Conservation (phyloP, 2,113 vertebrate genomes). For the Naja naja region DNA sequence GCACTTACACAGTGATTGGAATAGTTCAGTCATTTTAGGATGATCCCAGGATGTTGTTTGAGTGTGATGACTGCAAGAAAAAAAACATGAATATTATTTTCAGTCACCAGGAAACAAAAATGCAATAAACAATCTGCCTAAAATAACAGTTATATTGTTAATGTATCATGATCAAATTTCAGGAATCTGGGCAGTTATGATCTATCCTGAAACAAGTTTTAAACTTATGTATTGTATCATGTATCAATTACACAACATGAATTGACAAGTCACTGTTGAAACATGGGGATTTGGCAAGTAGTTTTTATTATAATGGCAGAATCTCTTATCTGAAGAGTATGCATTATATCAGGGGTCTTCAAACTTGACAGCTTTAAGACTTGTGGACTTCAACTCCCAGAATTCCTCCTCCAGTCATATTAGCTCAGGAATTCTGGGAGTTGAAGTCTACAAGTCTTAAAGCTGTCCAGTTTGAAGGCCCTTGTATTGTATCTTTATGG, state of each 20-base stretch:
- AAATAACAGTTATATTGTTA: not conserved
- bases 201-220: not conserved
- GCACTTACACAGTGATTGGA: constrained; percentile 88
- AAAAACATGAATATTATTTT: constrained; percentile 21
- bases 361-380: too few relatives aligned
- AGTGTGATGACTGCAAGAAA: constrained; percentile 81
- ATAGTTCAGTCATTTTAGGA: constrained; percentile 94
- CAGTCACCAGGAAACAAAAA: constrained; percentile 2
- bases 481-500: not conserved
- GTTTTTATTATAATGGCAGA: not conserved
- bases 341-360: not conserved
- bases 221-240: not conserved
- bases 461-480: too few relatives aligned
- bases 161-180: not conserved
- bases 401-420: too few relatives aligned
- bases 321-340: not conserved
- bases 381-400: too few relatives aligned
- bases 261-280: not conserved
- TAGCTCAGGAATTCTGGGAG: too few relatives aligned
- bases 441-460: too few relatives aligned
- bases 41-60: constrained; percentile 96
- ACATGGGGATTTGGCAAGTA: not conserved
- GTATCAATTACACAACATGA: not conserved
- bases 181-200: not conserved
- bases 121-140: accelerated